phyloP scores from a whole-genome alignment of 2,113 vertebrate genomes.

The Platysteira castanea region DNA sequence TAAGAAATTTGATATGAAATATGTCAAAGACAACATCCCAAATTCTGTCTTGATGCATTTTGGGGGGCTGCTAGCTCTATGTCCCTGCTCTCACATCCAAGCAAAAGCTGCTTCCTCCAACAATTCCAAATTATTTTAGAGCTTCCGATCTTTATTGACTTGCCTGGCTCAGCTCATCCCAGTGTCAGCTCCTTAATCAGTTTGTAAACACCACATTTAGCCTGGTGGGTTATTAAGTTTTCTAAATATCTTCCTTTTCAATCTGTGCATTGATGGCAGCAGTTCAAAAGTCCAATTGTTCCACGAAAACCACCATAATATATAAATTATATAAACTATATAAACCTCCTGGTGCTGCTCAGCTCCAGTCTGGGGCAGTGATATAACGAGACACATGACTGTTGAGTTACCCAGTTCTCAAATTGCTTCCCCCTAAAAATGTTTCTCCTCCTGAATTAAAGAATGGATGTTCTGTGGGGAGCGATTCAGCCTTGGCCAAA shows the following conservation, averaged over 20 bases:
- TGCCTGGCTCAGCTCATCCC: neutral
- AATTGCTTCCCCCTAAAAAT: neutral
- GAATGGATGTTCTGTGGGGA: neutral
- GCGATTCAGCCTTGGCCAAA: neutral
- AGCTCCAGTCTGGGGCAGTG: neutral
- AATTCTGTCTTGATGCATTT: neutral
- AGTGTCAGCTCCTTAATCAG: neutral
- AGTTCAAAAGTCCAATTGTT: neutral
- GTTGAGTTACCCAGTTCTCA: neutral
- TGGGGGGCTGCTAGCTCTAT: accelerated
- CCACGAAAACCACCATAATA: neutral
- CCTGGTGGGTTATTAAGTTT: neutral
- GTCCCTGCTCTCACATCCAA: neutral
- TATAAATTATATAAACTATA: neutral
- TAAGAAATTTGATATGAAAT: neutral
- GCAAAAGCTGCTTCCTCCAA: neutral
- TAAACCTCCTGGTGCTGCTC: neutral
- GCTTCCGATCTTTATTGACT: neutral
- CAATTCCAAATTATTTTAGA: neutral
- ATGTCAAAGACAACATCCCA: neutral
- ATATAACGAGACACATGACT: neutral
- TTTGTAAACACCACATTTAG: neutral
- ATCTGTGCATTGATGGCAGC: neutral
- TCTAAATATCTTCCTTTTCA: neutral
- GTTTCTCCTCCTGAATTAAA: neutral